Percentiles rank a stretch among this genome's conserved stretches.
phyloP scores from a whole-genome alignment of 2,888 invertebrate species.

The Phymatocera aterrima region DNA sequence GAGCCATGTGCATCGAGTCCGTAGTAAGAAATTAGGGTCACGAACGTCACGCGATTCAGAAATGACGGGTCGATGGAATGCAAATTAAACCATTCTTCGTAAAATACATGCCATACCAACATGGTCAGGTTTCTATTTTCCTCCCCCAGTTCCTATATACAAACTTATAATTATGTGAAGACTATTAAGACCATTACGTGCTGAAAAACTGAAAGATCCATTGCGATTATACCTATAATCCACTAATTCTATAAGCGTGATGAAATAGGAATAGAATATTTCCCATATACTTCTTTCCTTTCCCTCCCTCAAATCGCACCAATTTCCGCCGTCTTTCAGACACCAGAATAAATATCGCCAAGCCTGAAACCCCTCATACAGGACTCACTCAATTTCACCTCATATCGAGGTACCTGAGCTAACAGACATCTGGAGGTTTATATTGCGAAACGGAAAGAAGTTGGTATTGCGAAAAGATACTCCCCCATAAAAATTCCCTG shows the following conservation, averaged over 20 bases:
- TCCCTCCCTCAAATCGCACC: background rate
- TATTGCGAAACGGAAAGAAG: background rate
- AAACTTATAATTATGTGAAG: constrained; percentile 13
- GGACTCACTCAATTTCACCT: background rate
- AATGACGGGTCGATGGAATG: constrained; percentile 45
- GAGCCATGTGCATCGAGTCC: constrained; percentile 23
- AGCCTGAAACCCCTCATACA: background rate
- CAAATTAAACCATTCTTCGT: constrained; percentile 39
- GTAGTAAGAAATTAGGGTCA: constrained; percentile 39
- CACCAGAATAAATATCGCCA: constrained; percentile 12
- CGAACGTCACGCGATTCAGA: constrained; percentile 41
- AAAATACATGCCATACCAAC: constrained; percentile 38
- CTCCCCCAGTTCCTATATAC: background rate
- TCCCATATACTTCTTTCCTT: background rate
- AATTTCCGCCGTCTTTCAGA: background rate
- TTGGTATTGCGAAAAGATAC: background rate
- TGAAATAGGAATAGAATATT: background rate
- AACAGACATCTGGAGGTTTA: background rate
- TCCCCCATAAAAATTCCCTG: background rate
- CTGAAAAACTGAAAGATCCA: background rate
- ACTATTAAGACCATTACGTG: background rate
- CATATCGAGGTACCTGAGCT: background rate
- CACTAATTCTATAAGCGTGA: background rate
- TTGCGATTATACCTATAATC: background rate
- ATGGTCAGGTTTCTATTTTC: constrained; percentile 16